phyloP scores from a whole-genome alignment of 2,113 vertebrate species.

The Boleophthalmus pectinirostris region DNA sequence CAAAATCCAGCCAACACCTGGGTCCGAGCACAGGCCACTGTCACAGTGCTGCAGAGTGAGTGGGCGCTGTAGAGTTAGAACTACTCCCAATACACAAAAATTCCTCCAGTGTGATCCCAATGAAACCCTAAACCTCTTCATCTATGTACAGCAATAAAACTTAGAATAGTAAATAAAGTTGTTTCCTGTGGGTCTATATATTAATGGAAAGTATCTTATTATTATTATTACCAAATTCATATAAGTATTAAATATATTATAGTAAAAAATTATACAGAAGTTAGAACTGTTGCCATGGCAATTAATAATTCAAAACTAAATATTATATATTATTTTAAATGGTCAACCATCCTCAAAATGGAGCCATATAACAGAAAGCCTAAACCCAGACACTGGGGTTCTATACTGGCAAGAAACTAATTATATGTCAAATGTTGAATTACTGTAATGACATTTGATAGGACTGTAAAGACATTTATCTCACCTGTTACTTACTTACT shows the following conservation, averaged over 20 bases:
- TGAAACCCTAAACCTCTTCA: conserved; percentile 21
- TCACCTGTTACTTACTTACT: no score
- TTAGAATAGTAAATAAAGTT: background rate
- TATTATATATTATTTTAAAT: no score
- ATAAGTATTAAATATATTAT: no score
- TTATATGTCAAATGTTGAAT: no score
- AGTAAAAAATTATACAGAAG: no score
- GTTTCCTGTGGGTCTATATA: background rate
- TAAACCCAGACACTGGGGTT: background rate
- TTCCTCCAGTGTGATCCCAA: conserved; percentile 32
- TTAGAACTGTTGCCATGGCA: no score
- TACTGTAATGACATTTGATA: no score
- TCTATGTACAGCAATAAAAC: background rate
- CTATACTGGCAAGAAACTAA: background rate
- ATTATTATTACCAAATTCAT: no score
- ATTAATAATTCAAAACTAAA: no score
- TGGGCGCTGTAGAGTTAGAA: conserved; percentile 64
- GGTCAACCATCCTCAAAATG: no score
- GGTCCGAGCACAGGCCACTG: conserved; percentile 97
- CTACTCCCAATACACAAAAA: background rate
- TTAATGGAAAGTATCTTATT: background rate
- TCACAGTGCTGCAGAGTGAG: conserved; percentile 98
- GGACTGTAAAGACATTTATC: no score
- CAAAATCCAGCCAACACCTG: conserved; percentile 95
- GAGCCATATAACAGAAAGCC: no score